Evolutionary conservation across 2,797 vertebrate species (phyloP), one percentile per base, ranked within the genome.

Genomic region (Poeciliopsis paucimaculata): DNA sequence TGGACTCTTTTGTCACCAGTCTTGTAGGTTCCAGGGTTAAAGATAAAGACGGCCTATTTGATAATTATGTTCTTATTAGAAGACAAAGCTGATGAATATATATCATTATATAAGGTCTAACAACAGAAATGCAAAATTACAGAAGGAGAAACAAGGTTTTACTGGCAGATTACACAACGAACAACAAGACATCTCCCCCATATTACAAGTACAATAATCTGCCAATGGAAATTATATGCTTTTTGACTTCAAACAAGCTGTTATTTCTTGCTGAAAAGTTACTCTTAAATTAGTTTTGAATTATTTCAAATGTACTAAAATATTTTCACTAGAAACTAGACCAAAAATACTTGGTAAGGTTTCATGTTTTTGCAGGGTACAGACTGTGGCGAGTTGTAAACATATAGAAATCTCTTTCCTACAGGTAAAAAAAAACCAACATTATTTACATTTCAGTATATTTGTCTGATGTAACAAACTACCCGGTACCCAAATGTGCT

Each of bases 401-500:
- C 66, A 82, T 41, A 78, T 55, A 77, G 72, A 80, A 81, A 72
- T 53, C 77, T 89, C 73, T 79, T 77, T 68, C 75, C 66, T 68
- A 39, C 46, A 72, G 76, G 75, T 71, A 45, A 84, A 68, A 41
- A 8, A 39, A 6, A 39, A 89, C 73, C 88, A 75, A 47, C 51
- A 41, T 84, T 84, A 84, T 71, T 89, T 84, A 47, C 36, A 88
- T 85, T 86, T 83, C 82, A 81, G 70, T 41, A 72, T 77, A 76
- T 83, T 88, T 91, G 73, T 71, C 75, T 71, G 49, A 86, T 83
- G 23, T 77, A 82, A 84, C 77, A 87, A 81, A 87, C 31, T 66
- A 80, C 75, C 83, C 41, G 20, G 66, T 64, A 53, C 45, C 68
- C 77, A 51, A 76, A 89, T 75, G 91, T 78, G 64, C 79, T 73